phyloP scores from a whole-genome alignment of 2,888 invertebrate species.

The Romanomermis culicivorax region DNA sequence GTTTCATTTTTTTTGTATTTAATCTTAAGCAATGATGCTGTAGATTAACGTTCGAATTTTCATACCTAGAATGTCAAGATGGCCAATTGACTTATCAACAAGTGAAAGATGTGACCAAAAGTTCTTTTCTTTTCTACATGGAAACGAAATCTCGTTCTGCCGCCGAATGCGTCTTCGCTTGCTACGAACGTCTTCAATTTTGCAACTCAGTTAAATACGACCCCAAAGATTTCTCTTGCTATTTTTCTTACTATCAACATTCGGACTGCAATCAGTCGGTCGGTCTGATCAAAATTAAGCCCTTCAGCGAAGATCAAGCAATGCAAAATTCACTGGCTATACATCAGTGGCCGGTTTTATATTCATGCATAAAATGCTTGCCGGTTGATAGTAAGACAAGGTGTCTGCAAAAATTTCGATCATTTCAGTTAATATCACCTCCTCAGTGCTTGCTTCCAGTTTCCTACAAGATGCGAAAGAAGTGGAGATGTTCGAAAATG shows the following conservation, averaged over 20 bases:
- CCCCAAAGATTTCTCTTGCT: neutral
- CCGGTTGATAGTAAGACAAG: neutral
- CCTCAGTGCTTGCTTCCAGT: neutral
- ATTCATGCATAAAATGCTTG: neutral
- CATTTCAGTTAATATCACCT: too few species aligned
- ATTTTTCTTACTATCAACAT: neutral
- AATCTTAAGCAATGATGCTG: too few species aligned
- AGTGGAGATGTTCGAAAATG: neutral
- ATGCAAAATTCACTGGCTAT: neutral
- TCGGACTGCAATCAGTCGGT: neutral
- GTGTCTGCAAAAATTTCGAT: neutral
- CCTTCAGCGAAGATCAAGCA: neutral
- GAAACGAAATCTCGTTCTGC: neutral
- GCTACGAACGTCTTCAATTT: slow-evolving; percentile 4
- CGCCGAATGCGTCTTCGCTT: neutral
- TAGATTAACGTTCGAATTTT: too few species aligned
- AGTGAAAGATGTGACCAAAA: neutral
- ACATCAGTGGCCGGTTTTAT: neutral
- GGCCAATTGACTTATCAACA: neutral
- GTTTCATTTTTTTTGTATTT: too few species aligned
- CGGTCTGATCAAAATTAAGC: neutral
- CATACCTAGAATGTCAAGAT: neutral
- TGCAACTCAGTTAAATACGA: neutral
- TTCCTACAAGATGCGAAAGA: neutral
- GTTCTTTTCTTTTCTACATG: neutral